Evolutionary conservation across 92 coral and sea anemone species (phyloP), one percentile per base, ranked within the genome.

Genomic region (Paramuricea clavata): DNA sequence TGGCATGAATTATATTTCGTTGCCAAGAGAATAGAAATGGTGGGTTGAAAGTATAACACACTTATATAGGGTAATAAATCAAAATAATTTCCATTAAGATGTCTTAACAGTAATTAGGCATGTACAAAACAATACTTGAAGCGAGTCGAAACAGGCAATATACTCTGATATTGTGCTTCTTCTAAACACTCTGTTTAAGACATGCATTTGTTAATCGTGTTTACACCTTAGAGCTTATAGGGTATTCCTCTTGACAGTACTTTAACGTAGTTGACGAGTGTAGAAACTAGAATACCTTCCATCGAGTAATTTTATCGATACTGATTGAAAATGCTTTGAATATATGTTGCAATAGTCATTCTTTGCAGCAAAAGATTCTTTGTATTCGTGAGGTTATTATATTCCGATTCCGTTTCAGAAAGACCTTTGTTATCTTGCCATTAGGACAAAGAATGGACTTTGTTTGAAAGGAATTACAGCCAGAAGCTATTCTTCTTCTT

Each of bases 111-210:
- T 65, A 65, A 27, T 65, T 33, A 65, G 11, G 36, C 22, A 30
- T 65, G 72, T 65, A 28, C 22, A 65, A 65, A 35, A 33, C 71
- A 79, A 61, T 79, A 61, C 73, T 19, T 60, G 32, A 79, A 61
- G 84, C 84, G 56, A 49, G 36, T 31, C 84, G 73, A 34, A 41
- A 61, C 69, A 42, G 34, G 34, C 84, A 79, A 59, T 79, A 79
- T 79, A 23, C 7, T 5, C 25, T 1, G 42, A 79, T 79, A 79
- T 79, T 79, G 84, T 28, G 10, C 73, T 59, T 61, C 78, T 65
- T 31, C 28, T 27, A 65, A 65, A 65, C 41, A 26, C 31, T 65
- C 36, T n/a, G n/a, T 65, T 65, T 16, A 65, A 2, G 39, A 33
- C 39, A 65, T 12, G 72, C 39, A 65, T 65, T 65, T 65, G 21